A percentile compares a stretch with the other conserved stretches of the same genome.
These are phyloP conservation scores for Saturnia pavonia DNA, from an alignment of 2,888 invertebrate genomes.

Conservation along the genomic window DNA sequence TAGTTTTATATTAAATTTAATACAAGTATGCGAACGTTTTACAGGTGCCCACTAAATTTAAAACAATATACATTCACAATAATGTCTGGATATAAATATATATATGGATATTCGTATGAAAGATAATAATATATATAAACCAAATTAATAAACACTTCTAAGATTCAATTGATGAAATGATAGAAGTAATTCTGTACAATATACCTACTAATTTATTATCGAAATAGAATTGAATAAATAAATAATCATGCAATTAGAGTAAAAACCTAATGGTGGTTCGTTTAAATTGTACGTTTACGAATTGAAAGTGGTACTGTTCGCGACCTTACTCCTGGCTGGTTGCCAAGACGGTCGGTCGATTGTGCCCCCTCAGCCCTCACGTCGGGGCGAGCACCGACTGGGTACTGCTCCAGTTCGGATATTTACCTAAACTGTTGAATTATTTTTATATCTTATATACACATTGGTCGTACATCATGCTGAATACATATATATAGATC, in stretches of 20 bases:
- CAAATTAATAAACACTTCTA: too few relatives aligned
- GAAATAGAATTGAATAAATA: constrained; percentile 19
- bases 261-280: constrained; percentile 30
- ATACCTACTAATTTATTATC: too few relatives aligned
- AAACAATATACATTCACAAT: too few relatives aligned
- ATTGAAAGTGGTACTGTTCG: constrained; percentile 53
- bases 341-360: constrained; percentile 69
- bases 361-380: constrained; percentile 36
- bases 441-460: constrained; percentile 38
- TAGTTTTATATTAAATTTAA: too few relatives aligned
- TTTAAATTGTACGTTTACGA: constrained; percentile 44
- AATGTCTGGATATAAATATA: too few relatives aligned
- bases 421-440: constrained; percentile 37
- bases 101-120: too few relatives aligned
- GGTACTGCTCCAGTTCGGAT: constrained; percentile 31
- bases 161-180: too few relatives aligned
- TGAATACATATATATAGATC: not conserved
- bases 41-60: too few relatives aligned
- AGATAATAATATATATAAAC: too few relatives aligned
- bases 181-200: too few relatives aligned
- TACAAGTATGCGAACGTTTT: too few relatives aligned
- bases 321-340: constrained; percentile 50
- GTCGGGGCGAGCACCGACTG: constrained; percentile 30
- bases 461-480: constrained; percentile 30
- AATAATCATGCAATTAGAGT: constrained; percentile 36